Evolutionary conservation across 2,888 invertebrate species (phyloP).

Genomic region (Abscondita cerata): DNA sequence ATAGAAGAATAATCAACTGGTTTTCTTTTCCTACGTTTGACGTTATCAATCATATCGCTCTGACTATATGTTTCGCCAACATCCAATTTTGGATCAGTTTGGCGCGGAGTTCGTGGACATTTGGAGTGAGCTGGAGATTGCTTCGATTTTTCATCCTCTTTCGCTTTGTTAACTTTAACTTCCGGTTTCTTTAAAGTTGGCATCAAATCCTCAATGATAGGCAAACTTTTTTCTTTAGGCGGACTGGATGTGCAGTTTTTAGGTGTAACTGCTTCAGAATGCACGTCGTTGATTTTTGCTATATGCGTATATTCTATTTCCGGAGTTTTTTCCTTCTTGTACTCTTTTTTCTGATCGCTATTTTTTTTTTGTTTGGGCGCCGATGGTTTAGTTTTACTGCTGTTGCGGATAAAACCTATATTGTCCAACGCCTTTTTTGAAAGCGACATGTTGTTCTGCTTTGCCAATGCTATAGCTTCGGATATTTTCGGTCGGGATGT

Average conservation of each 20-base stretch:
- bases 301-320: background rate
- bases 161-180: background rate
- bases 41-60: conserved; percentile 26
- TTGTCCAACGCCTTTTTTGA: background rate
- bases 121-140: background rate
- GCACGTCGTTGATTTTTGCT: too few species aligned
- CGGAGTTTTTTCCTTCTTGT: background rate
- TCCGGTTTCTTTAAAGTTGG: background rate
- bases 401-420: conserved; percentile 18
- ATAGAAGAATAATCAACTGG: conserved; percentile 27
- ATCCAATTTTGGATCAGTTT: background rate
- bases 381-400: conserved; percentile 16
- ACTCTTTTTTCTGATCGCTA: background rate
- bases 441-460: background rate
- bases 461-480: background rate
- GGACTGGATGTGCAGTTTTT: background rate
- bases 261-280: background rate
- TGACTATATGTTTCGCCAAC: background rate
- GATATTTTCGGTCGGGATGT: background rate
- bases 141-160: background rate
- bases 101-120: conserved; percentile 12
- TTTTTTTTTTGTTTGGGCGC: conserved; percentile 21
- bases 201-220: conserved; percentile 13
- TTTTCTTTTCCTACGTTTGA: conserved; percentile 25
- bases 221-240: conserved; percentile 16